These are phyloP conservation scores for Conus betulinus DNA, from an alignment of 1,140 invertebrate genomes.

Conservation along the genomic window DNA sequence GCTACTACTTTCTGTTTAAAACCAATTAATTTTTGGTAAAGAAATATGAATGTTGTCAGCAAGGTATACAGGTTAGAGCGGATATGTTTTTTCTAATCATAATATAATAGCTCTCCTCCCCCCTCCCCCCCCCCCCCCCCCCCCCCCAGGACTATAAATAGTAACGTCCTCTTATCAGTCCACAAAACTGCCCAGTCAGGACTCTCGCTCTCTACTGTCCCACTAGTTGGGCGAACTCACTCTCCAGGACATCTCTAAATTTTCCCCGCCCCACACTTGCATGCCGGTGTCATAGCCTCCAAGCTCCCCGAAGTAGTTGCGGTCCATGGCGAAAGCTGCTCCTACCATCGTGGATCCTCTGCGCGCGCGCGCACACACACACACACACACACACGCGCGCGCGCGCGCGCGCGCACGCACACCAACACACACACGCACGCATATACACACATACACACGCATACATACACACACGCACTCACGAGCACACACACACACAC, in stretches of 20 bases:
- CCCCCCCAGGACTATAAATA: no score
- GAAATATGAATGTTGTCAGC: no score
- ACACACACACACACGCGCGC: background rate
- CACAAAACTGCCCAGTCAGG: no score
- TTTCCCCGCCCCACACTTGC: constrained; percentile 93
- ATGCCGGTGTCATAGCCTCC: constrained; percentile 81
- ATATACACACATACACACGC: background rate
- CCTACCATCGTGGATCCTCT: constrained; percentile 90
- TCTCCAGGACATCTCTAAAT: constrained; percentile 84
- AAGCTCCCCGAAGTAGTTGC: constrained; percentile 90
- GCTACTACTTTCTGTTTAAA: no score
- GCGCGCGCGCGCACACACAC: background rate
- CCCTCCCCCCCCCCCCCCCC: no score
- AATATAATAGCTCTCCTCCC: background rate
- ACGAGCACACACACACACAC: background rate
- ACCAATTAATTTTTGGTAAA: no score
- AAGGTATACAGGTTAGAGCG: no score
- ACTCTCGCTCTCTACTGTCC: no score
- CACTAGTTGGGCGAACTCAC: constrained; percentile 37
- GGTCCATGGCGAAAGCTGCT: constrained; percentile 94
- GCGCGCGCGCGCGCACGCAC: no score
- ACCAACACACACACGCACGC: background rate
- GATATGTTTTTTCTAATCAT: background rate
- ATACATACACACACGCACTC: background rate
- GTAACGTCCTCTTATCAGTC: no score